Evolutionary conservation across 2,888 invertebrate species (phyloP), one percentile per base, ranked within the genome.

Genomic region (Nomada ferruginata): DNA sequence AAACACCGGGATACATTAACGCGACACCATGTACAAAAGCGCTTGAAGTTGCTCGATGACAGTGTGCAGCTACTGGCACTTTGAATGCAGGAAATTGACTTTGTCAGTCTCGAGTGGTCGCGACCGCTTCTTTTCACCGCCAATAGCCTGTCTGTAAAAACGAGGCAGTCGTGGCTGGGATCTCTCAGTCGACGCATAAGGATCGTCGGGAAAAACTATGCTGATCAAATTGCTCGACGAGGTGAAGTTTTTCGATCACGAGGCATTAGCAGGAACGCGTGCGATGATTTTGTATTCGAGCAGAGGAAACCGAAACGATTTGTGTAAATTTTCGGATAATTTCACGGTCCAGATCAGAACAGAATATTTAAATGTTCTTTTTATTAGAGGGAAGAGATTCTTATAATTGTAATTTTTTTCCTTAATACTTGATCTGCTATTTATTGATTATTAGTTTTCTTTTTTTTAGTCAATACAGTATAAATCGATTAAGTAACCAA

Each of bases 61-160:
- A 77, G 83, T 83, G 68, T 60, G 69, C 87, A 83, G 78, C 64
- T 29, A 47, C 65, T 65, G 55, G 36, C 71, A 78, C 73, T 83
- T 63, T 60, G 76, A 60, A 73, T 50, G 75, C 76, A 87, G 85
- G 79, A 85, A 87, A 87, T 87, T 79, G 77, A 81, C 81, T 81
- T 75, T 79, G 87, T 79, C 87, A 64, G 76, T 57, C 73, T 82
- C 71, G 85, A 83, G 83, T 79, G 75, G 75, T 76, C 55, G 69
- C 74, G 71, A 55, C 66, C 52, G 73, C 76, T 78, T 85, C 76
- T 87, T 83, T 85, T 82, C 76, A 74, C 64, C 63, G 81, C 79
- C 86, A 80, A 80, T 81, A 78, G 76, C 18, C 23, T 50, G 85
- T 73, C 70, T 69, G 75, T 65, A 85, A 86, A 85, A 85, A 86